Base-by-base conservation (phyloP, 2,797 vertebrate species). In the Catamblyrhynchus diadema region DNA sequence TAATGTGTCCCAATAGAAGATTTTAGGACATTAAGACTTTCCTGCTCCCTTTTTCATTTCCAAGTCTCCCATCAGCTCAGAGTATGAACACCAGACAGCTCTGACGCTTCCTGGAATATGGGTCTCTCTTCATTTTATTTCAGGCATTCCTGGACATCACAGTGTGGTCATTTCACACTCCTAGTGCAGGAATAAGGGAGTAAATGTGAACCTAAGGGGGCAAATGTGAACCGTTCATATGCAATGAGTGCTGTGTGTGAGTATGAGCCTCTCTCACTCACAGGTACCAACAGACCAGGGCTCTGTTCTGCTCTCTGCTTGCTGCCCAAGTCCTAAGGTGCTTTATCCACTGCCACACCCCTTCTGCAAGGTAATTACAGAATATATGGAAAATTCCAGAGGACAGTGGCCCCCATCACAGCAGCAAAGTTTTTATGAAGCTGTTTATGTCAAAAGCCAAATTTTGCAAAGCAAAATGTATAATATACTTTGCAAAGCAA, bases 201-300 rank as follows among this genome's bases (percentile, higher is more conserved):
- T 13, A 28, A 67, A 67, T 41, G 16, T 35, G 37, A 91, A 59
- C 8, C 2, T 0, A 1, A 42, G 27, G n/a, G 4, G 7, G 8
- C 5, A 72, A 60, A 59, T 42, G 19, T 39, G 35, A 88, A 60
- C 10, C 0, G 0, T 51, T 60, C 8, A 8, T 0, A 0, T 7
- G 25, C 16, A 69, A 24, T 1, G 1, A 32, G 35, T 20, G 37
- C 14, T 47, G 14, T 1, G 2, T 10, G 2, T 5, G 5, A 12
- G 22, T 14, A 2, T 4, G 5, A 8, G 22, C 12, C n/a, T n/a
- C 30, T n/a, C 48, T 48, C 35, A 33, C 18, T 30, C 6, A 2
- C 3, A 33, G 24, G 33, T 83, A 15, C 41, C 39, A 71, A 32
- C 4, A 61, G 35, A 54, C 16, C 19, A 23, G 28, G 28, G 30